Evolutionary conservation across 1,140 invertebrate species (phyloP), one percentile per base, ranked within the genome.

Genomic region (Drosophila navojoa): DNA sequence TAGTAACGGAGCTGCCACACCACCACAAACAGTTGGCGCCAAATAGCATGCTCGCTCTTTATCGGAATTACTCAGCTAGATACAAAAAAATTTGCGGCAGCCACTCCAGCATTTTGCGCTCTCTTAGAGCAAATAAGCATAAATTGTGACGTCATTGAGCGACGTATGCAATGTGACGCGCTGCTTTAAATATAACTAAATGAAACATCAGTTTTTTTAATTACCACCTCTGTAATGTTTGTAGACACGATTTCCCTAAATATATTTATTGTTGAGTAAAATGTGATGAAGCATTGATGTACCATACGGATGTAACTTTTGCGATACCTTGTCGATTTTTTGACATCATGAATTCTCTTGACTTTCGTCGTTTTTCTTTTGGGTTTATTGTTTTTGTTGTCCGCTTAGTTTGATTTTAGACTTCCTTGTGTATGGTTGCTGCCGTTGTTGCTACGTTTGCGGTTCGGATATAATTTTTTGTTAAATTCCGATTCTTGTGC

Each of bases 321-420:
- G 19, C 40, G 47, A 22, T 47, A 72, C 70, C 70, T 72, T 60
- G 22, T 72, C 11, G 59, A 11, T 58, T 58, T 10, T 11, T 19
- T 57, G 22, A 25, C 13, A 13, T 27, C 59, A 63, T 71, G 49
- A 10, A 61, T 42, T 45, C 69, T 35, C 62, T 38, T 53, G 25
- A n/a, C 53, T 66, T 71, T 71, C 38, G 53, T 67, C 27, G 62
- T 32, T 53, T 71, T 66, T 55, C 45, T 66, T 58, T 44, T 58
- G 45, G 38, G 2, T 19, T 66, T 72, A 49, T 59, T 71, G 69
- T 68, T 72, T 72, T 67, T 72, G 63, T 72, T 72, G 52, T 55
- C 47, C 70, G 63, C 47, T 72, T 72, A 72, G 70, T 72, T 72
- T 72, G 47, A 40, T 74, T 74, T 74, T 52, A 62, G 66, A 74